These are phyloP conservation scores for Habroteleia sp. DNA, from an alignment of 2,888 invertebrate genomes.

Conservation along the genomic window DNA sequence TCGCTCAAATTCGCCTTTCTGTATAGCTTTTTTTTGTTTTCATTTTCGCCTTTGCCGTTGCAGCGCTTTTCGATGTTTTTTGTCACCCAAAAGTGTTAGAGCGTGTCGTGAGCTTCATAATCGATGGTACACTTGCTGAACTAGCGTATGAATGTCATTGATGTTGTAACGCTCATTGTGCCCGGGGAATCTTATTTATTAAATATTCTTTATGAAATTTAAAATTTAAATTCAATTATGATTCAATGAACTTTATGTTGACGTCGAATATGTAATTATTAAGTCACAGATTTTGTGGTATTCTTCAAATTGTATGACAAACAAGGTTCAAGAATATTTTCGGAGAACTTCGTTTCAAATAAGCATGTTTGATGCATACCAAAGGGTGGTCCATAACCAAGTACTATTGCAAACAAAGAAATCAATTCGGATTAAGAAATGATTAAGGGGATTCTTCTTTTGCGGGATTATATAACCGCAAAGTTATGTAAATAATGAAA, in stretches of 20 bases:
- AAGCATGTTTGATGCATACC: no score
- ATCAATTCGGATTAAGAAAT: no score
- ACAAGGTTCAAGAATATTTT: no score
- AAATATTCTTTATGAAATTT: constrained; percentile 24
- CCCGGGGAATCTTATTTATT: constrained; percentile 6
- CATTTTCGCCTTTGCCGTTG: constrained; percentile 23
- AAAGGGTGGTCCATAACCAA: no score
- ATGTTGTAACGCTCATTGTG: constrained; percentile 18
- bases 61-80: constrained; percentile 32
- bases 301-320: no score
- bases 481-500: constrained; percentile 27
- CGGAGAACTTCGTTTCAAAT: no score
- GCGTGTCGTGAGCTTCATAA: not conserved
- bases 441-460: not conserved
- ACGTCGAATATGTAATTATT: no score
- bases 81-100: constrained; percentile 1
- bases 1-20: constrained; percentile 64
- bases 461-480: not conserved
- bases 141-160: constrained; percentile 18
- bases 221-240: constrained; percentile 39
- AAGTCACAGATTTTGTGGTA: no score
- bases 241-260: constrained; percentile 10
- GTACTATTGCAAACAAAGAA: no score
- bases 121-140: constrained; percentile 10
- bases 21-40: constrained; percentile 15